Evolutionary conservation across 2,113 vertebrate genomes (phyloP).

Genomic region (Sus scrofa): DNA sequence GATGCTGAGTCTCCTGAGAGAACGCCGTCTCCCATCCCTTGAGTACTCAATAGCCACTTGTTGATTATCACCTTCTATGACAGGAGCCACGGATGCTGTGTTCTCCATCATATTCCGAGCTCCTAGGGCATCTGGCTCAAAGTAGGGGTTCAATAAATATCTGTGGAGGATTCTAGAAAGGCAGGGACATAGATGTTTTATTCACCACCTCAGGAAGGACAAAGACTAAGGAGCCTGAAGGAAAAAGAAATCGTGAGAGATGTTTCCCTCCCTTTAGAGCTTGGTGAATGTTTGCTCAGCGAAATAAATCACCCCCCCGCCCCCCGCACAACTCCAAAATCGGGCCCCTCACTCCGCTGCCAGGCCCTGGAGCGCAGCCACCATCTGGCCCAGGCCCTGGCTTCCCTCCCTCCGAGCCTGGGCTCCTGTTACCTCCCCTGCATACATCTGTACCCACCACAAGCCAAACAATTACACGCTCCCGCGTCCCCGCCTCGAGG

Average conservation of each 20-base stretch:
- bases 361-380: conserved; percentile 71
- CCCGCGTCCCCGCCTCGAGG: background rate
- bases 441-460: conserved; percentile 22
- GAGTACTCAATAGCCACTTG: background rate
- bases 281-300: background rate
- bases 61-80: background rate
- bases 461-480: conserved; percentile 38
- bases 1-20: background rate
- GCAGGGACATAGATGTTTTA: background rate
- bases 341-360: conserved; percentile 15
- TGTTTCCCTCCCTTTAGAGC: too few species aligned
- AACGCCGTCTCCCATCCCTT: background rate
- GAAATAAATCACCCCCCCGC: background rate
- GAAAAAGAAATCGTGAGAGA: background rate
- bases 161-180: conserved; percentile 61
- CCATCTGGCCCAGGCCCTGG: conserved; percentile 51
- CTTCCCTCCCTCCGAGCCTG: background rate
- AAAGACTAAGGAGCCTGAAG: background rate
- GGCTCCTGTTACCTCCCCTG: conserved; percentile 26
- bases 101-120: background rate
- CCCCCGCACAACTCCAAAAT: background rate
- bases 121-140: background rate
- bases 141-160: background rate
- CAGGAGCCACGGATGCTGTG: too few species aligned
- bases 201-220: background rate